Conservation (phyloP, 2,888 invertebrate species). For the Diarsia dahlii region DNA sequence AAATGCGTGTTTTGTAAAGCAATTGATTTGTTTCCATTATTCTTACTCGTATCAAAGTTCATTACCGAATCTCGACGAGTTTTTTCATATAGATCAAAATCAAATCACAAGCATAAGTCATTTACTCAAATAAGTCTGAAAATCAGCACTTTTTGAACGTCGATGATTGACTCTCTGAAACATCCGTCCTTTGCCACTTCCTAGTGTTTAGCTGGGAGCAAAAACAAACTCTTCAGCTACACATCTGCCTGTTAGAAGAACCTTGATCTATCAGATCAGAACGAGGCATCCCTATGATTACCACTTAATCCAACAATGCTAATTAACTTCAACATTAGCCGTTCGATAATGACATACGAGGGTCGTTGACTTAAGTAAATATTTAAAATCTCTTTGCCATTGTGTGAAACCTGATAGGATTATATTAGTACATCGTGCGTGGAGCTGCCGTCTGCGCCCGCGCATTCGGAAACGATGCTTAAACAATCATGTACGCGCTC, state of each 20-base stretch:
- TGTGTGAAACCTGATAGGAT: slow-evolving; percentile 67
- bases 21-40: neutral
- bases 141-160: neutral
- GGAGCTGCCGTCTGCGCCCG: slow-evolving; percentile 46
- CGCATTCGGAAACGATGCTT: slow-evolving; percentile 55
- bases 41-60: neutral
- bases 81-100: neutral
- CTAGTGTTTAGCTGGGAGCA: neutral
- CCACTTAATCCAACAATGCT: slow-evolving; percentile 38
- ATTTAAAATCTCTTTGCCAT: slow-evolving; percentile 63
- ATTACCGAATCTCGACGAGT: neutral
- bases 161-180: neutral
- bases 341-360: slow-evolving; percentile 50
- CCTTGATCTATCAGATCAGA: neutral
- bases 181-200: neutral
- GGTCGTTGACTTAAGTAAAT: slow-evolving; percentile 63
- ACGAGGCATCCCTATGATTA: neutral
- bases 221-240: too few species aligned
- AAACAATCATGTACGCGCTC: slow-evolving; percentile 54
- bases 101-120: neutral
- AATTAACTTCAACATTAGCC: slow-evolving; percentile 56
- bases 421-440: slow-evolving; percentile 56
- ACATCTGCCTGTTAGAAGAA: neutral
- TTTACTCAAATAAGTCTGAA: neutral
- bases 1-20: neutral